Base-by-base conservation (phyloP, 2,113 vertebrate species). In the Neogale vison region DNA sequence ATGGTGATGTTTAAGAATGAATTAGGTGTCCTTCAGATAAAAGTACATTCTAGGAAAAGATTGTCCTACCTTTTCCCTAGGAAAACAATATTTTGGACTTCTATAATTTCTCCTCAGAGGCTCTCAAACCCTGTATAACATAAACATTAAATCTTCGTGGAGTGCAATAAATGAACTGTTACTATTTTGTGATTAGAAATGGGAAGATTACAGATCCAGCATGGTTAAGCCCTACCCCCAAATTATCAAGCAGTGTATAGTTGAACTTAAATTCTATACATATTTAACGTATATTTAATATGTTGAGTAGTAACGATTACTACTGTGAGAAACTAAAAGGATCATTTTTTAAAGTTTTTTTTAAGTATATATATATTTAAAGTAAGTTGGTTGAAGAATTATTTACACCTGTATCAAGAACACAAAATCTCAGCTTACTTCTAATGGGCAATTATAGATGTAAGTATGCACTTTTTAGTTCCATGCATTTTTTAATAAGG, bases 1-100 rank as follows among this genome's bases (percentile, higher is more conserved):
- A 34, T 81, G 20, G 18, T 82, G 36, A 74, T 92, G 39, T 85
- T 97, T 95, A 96, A 82, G 34, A 52, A 79, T 47, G 55, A 94
- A 89, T 91, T 91, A 21, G 50, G 31, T 89, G 39, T 59, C 45
- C 76, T 72, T 96, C 52, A 74, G 77, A 52, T 47, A 87, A 61
- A 92, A 45, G 36, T 21, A 2, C 52, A 47, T 93, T 71, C 52
- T 94, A 69, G 67, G n/a, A 92, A 76, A 45, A 23, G 71, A 12
- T 55, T 92, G 50, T 76, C 88, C 86, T 90, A 63, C 34, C 7
- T 93, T 90, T 93, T 85, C 63, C 26, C 26, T 59, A 82, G 21
- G 72, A 88, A 72, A 79, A 85, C 6, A 86, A 14, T 55, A 34
- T 42, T 85, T 93, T 88, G 23, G 85, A 76, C 77, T 95, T 72